Conservation (phyloP, 2,888 invertebrate species). For the Cephus spinipes region DNA sequence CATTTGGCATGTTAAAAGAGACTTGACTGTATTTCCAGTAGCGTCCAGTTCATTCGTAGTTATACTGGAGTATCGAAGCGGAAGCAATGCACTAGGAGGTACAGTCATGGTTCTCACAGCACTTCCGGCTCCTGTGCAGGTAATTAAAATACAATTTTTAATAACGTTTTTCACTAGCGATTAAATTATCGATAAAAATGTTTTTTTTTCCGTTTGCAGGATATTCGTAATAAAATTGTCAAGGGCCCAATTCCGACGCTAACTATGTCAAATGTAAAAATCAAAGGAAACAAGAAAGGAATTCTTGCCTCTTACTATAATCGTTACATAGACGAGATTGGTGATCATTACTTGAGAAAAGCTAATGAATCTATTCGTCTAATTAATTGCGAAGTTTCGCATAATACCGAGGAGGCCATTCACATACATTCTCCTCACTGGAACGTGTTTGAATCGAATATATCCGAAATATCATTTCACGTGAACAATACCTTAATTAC, state of each 20-base stretch:
- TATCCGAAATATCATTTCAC: conserved; percentile 91
- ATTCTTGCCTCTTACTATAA: conserved; percentile 89
- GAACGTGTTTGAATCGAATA: conserved; percentile 86
- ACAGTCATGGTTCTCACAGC: conserved; percentile 84
- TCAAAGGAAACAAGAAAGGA: conserved; percentile 85
- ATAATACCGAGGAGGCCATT: conserved; percentile 84
- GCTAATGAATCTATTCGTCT: conserved; percentile 89
- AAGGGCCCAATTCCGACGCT: conserved; percentile 85
- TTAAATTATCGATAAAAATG: not conserved
- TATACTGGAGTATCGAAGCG: conserved; percentile 84
- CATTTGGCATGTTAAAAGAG: conserved; percentile 83
- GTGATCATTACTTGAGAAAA: conserved; percentile 87
- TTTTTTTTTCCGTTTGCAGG: conserved; percentile 61
- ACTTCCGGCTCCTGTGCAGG: conserved; percentile 76
- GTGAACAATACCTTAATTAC: conserved; percentile 87
- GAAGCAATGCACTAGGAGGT: conserved; percentile 82
- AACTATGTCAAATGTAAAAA: conserved; percentile 77
- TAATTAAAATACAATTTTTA: conserved; percentile 33
- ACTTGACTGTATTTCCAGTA: conserved; percentile 90
- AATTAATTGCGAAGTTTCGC: conserved; percentile 82
- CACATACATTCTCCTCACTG: conserved; percentile 86
- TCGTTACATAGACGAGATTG: conserved; percentile 85
- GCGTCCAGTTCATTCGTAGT: conserved; percentile 87
- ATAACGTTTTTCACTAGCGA: not conserved
- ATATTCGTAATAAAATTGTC: conserved; percentile 78